Evolutionary conservation across 1,140 invertebrate genomes (phyloP).

Genomic region (Triops cancriformis): DNA sequence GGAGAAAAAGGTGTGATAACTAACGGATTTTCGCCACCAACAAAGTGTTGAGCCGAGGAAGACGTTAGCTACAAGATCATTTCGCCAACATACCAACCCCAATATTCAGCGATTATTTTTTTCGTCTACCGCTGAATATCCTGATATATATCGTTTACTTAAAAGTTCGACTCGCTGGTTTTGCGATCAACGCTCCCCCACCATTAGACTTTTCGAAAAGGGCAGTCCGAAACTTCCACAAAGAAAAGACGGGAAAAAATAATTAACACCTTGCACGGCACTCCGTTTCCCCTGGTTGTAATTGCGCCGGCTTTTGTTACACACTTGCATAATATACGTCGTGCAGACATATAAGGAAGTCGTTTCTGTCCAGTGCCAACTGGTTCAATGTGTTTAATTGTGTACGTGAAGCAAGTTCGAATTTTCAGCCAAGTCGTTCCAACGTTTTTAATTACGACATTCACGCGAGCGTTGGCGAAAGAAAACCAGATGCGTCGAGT

Average conservation of each 20-base stretch:
- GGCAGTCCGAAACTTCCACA: background rate
- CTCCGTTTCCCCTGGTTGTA: background rate
- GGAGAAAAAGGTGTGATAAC: too few species aligned
- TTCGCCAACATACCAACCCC: too few species aligned
- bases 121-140: background rate
- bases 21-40: too few species aligned
- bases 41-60: too few species aligned
- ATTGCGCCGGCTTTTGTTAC: background rate
- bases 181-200: background rate
- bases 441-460: background rate
- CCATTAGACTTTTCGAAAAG: background rate
- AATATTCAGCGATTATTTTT: too few species aligned
- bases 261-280: background rate
- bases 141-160: background rate
- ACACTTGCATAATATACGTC: constrained; percentile 1
- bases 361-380: background rate
- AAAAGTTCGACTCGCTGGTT: background rate
- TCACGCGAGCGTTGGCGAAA: background rate
- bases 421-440: background rate
- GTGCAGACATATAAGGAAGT: background rate
- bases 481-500: background rate
- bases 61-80: too few species aligned
- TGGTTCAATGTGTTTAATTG: constrained; percentile 3
- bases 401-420: background rate
- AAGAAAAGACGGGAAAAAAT: background rate